Evolutionary conservation across 2,113 vertebrate species (phyloP), one percentile per base, ranked within the genome.

Genomic region (Bubo scandiacus): DNA sequence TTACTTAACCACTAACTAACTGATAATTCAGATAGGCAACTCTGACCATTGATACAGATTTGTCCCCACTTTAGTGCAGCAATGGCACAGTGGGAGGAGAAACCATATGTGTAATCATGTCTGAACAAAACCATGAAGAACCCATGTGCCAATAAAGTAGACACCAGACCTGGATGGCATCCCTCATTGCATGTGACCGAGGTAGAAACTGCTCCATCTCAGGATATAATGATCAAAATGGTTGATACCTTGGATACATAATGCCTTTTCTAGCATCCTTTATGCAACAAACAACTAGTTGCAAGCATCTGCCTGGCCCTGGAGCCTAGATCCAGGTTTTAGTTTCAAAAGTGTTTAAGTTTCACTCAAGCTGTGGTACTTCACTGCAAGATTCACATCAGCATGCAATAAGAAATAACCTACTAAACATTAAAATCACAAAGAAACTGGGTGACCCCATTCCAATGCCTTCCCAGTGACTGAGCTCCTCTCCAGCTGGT

Each of bases 391-490:
- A 83, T 6, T n/a, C 42, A 62, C 68, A 95, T 36, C 32, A 23
- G 32, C 11, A 27, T 7, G 29, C 55, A 86, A 10, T 47, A 85
- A 63, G 57, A 84, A 88, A 88, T 36, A 82, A 68, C 20, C 57
- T 71, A 34, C 10, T 45, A 49, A 63, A 62, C 30, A 30, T 23
- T 36, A 54, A 49, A 94, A 68, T 36, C 42, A 66, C 49, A 68
- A n/a, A 90, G 42, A 59, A 47, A 75, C 27, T 30, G 27, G 5
- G 19, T 71, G 21, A 80, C 18, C 23, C 65, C 29, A 47, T 63
- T 59, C 52, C 70, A 79, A 4, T 18, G 36, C n/a, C 40, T 14
- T 59, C 38, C 61, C 0, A 0, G 57, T 7, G 2, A 59, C 61
- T 26, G 26, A 72, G 67, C 66, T 68, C 43, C 71, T 47, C 62